These are phyloP conservation scores for Stratiomys singularior DNA, from an alignment of 2,888 invertebrate genomes.

Conservation along the genomic window DNA sequence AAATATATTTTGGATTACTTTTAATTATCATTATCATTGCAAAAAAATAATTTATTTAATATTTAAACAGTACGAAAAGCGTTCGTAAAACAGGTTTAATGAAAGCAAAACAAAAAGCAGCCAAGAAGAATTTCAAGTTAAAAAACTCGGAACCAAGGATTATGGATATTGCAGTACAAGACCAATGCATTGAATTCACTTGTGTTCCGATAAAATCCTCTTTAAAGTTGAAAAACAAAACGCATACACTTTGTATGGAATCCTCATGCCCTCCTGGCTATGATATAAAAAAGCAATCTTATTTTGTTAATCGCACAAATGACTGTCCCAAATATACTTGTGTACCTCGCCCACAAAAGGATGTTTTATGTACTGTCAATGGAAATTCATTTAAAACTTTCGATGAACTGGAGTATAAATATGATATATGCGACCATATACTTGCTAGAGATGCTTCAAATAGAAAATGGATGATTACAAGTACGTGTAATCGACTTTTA, in stretches of 20 bases:
- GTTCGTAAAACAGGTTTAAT: not conserved
- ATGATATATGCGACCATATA: slow-evolving; percentile 84
- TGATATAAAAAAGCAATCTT: slow-evolving; percentile 67
- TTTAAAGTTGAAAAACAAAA: not conserved
- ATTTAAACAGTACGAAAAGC: slow-evolving; percentile 9
- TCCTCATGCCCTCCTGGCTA: slow-evolving; percentile 72
- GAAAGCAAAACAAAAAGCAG: slow-evolving; percentile 10
- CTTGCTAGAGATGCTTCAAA: slow-evolving; percentile 75
- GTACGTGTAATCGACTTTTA: slow-evolving; percentile 64
- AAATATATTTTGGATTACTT: not conserved
- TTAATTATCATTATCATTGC: not conserved
- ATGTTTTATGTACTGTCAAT: slow-evolving; percentile 72
- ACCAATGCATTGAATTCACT: slow-evolving; percentile 62
- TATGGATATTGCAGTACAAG: not conserved
- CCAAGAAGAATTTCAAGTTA: slow-evolving; percentile 3
- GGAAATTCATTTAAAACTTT: slow-evolving; percentile 83
- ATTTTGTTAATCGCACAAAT: slow-evolving; percentile 59
- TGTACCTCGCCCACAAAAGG: slow-evolving; percentile 72
- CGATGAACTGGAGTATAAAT: slow-evolving; percentile 81
- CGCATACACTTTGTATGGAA: slow-evolving; percentile 63
- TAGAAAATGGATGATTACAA: slow-evolving; percentile 76
- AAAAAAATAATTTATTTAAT: not conserved
- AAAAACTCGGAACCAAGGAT: not conserved
- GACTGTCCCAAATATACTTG: slow-evolving; percentile 72
- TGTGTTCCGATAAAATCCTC: slow-evolving; percentile 59